Evolutionary conservation across 2,113 vertebrate genomes (phyloP), one percentile per base, ranked within the genome.

Genomic region (Brachypodius melanocephalos): DNA sequence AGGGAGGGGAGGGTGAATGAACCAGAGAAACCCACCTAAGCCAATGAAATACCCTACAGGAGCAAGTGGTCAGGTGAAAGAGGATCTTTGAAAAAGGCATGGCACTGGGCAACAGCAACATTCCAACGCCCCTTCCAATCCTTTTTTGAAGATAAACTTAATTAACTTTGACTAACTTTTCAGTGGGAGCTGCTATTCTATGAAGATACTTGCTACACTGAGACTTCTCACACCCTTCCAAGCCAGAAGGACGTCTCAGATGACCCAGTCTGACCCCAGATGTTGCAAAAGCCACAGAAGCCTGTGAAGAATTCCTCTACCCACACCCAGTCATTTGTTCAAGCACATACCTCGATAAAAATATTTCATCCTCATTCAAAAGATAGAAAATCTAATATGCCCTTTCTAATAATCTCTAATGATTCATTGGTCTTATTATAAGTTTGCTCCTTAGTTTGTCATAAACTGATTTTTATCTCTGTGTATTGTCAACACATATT

Each of bases 401-500:
- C 40, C 43, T 74, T 95, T 73, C 58, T 67, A 57, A 69, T 69
- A 4, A 73, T 65, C 86, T 68, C 36, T 74, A 73, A 79, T 89
- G 62, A 95, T 59, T 95, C 74, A 69, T 19, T 40, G 21, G 17
- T 51, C n/a, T 84, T 71, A 86, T 71, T 90, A 80, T 77, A 89
- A 89, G 43, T 55, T 90, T 90, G 65, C n/a, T 59, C 40, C 71
- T 80, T 40, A 80, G 32, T 69, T 89, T 85, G 31, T 48, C 89
- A 31, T 76, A 62, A 79, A 17, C 32, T 69, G 78, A 89, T 93
- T 73, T 76, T 91, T 93, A 91, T 93, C 91, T 90, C 54, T 62
- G 24, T 55, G 21, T 40, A 48, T 31, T 88, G 52, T 91, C 94
- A 94, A 77, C 74, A 89, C 61, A 10, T 38, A 63, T 3, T 72